These are phyloP conservation scores for Otolemur garnettii DNA, from an alignment of 2,113 vertebrate species.

Conservation along the genomic window DNA sequence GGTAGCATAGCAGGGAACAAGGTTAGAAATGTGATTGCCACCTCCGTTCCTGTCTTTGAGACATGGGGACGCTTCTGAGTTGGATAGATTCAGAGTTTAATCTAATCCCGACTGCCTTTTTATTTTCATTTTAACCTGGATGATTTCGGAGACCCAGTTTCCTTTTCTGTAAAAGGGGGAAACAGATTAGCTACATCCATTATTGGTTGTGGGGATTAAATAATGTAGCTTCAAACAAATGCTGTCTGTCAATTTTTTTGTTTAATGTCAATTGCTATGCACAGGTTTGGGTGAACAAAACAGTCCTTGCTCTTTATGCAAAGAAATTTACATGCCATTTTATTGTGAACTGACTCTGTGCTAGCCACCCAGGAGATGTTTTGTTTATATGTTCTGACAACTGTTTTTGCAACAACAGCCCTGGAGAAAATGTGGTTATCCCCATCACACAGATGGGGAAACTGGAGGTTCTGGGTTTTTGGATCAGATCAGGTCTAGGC, in stretches of 20 bases:
- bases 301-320: not conserved
- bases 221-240: not conserved
- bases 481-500: not conserved
- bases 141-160: too few species aligned
- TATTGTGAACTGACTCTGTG: not conserved
- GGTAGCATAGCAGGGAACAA: not conserved
- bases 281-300: not conserved
- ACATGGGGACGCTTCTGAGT: too few species aligned
- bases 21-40: not conserved
- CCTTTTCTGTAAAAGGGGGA: too few species aligned
- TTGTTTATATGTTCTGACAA: not conserved
- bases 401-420: not conserved
- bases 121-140: too few species aligned
- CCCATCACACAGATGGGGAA: not conserved
- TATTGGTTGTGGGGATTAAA: too few species aligned
- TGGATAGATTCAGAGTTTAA: too few species aligned
- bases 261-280: not conserved
- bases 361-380: not conserved
- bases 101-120: not conserved
- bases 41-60: too few species aligned
- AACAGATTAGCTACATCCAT: too few species aligned
- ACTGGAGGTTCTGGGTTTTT: not conserved
- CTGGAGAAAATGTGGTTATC: not conserved
- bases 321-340: not conserved
- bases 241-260: rapidly evolving